Evolutionary conservation across 2,888 invertebrate genomes (phyloP), one percentile per base, ranked within the genome.

Genomic region (Cephus nigrinus): DNA sequence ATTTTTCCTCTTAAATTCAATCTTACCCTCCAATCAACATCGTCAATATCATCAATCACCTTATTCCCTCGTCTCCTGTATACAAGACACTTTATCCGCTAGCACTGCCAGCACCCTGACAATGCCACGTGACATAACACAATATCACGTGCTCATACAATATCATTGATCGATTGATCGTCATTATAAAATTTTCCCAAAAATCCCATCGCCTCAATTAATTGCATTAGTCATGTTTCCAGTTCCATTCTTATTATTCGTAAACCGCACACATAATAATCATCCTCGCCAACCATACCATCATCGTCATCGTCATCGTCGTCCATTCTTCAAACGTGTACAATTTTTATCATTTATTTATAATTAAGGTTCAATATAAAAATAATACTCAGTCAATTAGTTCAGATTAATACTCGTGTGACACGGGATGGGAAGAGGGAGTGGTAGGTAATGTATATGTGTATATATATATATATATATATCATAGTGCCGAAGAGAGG

Each of bases 301-400:
- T 40, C 40, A 12, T 35, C 12, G 2, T 55, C 15, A 23, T 55
- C 55, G 35, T 40, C 32, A 71, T 78, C 68, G 40, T 72, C 35
- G 79, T 75, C 69, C 75, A 75, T 73, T 77, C 75, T 72, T 81
- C 69, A 55, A 55, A 55, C 55, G 55, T 23, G 55, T 55, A 55
- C 55, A 55, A 55, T 55, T 55, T 71, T 83, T 81, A 80, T 81
- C 76, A 75, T 78, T 82, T 80, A 78, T 81, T 80, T 79, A 79
- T 80, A 85, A 80, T 81, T 80, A 80, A 80, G 80, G 82, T 81
- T 85, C 84, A 80, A 86, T 88, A 87, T 85, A 90, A 90, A 90
- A 90, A 90, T 90, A 90, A 90, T 90, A 89, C 88, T 90, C 89
- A 90, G 90, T 90, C 90, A 83, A 89, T 90, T 85, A 86, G 84